Evolutionary conservation across 2,797 vertebrate genomes (phyloP).

Genomic region (Molothrus aeneus): DNA sequence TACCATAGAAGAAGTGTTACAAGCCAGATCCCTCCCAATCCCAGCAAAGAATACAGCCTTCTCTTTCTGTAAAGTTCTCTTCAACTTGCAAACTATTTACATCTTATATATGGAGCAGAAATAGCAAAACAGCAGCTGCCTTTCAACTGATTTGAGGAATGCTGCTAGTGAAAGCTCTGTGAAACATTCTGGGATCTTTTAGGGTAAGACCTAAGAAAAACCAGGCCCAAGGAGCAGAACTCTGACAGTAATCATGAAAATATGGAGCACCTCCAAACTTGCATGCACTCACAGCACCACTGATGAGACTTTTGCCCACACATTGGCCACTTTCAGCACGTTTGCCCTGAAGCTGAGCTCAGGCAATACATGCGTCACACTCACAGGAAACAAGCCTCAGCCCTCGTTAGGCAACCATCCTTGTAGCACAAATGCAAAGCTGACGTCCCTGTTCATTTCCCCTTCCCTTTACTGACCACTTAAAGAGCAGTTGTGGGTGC

Average conservation of each 20-base stretch:
- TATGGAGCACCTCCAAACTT: neutral
- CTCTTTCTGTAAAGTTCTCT: neutral
- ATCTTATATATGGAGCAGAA: neutral
- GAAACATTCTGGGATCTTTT: neutral
- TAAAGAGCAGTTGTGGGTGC: neutral
- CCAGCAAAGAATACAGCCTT: neutral
- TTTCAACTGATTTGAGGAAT: neutral
- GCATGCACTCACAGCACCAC: rapidly evolving
- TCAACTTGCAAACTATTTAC: neutral
- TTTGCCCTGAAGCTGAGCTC: neutral
- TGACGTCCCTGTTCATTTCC: constrained; percentile 36
- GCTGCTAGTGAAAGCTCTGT: neutral
- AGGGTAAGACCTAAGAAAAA: neutral
- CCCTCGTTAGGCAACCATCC: constrained; percentile 24
- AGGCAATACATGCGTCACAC: constrained; percentile 9
- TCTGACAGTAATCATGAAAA: neutral
- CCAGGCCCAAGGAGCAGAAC: neutral
- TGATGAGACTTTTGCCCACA: neutral
- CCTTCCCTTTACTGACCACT: constrained; percentile 36
- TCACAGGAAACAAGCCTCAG: constrained; percentile 35
- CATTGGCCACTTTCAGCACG: neutral
- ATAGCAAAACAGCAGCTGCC: neutral
- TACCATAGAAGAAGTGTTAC: neutral
- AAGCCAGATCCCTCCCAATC: neutral
- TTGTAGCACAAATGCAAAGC: neutral